Evolutionary conservation across 2,113 vertebrate genomes (phyloP).

Genomic region (Nesoenas mayeri): DNA sequence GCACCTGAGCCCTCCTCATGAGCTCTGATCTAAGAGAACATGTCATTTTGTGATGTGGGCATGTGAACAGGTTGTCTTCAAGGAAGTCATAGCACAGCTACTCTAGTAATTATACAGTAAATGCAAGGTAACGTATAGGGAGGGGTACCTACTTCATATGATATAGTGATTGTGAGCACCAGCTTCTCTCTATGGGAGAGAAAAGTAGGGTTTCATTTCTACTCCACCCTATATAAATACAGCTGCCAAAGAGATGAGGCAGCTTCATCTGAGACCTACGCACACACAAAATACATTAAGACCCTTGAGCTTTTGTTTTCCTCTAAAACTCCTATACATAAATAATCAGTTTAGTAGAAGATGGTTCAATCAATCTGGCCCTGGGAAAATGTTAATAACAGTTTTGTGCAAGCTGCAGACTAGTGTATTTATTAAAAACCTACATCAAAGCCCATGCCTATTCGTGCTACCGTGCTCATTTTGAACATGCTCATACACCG

Average conservation of each 20-base stretch:
- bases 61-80: background rate
- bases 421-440: constrained; percentile 28
- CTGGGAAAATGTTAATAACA: background rate
- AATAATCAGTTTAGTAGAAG: background rate
- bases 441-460: background rate
- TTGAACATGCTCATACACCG: background rate
- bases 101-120: background rate
- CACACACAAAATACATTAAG: background rate
- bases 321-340: background rate
- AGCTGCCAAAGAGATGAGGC: background rate
- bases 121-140: background rate
- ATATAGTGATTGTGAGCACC: background rate
- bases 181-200: background rate
- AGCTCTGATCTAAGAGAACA: background rate
- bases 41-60: background rate
- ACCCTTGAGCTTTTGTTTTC: background rate
- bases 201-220: background rate
- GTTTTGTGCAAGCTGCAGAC: background rate
- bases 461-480: background rate
- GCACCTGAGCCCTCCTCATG: background rate
- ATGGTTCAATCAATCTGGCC: background rate
- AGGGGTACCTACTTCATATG: background rate
- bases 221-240: background rate
- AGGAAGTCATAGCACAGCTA: background rate
- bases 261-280: background rate